Conservation (phyloP, 2,888 invertebrate genomes). For the Drosophila pseudotakahashii region DNA sequence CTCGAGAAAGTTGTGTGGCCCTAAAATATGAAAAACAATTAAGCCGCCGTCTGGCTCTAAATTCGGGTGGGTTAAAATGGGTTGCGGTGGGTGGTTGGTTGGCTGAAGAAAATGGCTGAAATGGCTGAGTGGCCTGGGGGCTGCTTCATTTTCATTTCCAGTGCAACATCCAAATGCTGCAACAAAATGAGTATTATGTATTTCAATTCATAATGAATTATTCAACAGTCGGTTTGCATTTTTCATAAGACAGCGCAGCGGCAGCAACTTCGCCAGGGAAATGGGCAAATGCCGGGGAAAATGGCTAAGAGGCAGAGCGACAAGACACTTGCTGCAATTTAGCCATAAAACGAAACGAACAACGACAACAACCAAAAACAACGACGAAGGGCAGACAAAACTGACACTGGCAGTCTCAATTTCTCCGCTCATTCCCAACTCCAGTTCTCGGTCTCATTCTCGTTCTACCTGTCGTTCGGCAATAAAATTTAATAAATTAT, state of each 20-base stretch:
- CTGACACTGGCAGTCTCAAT: slow-evolving; percentile 68
- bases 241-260: slow-evolving; percentile 67
- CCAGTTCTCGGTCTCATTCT: slow-evolving; percentile 13
- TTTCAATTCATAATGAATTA: slow-evolving; percentile 79
- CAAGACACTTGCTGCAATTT: slow-evolving; percentile 44
- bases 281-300: background rate
- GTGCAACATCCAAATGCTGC: slow-evolving; percentile 58
- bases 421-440: slow-evolving; percentile 26
- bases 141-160: slow-evolving; percentile 29
- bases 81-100: background rate
- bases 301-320: slow-evolving; percentile 3
- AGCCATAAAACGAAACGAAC: slow-evolving; percentile 44
- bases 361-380: slow-evolving; percentile 18
- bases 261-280: slow-evolving; percentile 45
- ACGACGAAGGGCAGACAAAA: slow-evolving; percentile 49
- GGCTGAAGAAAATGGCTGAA: slow-evolving; percentile 36
- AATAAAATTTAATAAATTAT: slow-evolving; percentile 80
- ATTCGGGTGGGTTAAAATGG: slow-evolving; percentile 31
- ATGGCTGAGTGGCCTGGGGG: too few species aligned
- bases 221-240: slow-evolving; percentile 75
- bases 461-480: slow-evolving; percentile 51
- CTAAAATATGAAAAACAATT: slow-evolving; percentile 80
- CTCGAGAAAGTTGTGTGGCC: slow-evolving; percentile 65
- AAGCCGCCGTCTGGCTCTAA: slow-evolving; percentile 57
- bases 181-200: slow-evolving; percentile 80